Evolutionary conservation across 1,140 invertebrate species (phyloP).

Genomic region (Aphelinus atriplicis): DNA sequence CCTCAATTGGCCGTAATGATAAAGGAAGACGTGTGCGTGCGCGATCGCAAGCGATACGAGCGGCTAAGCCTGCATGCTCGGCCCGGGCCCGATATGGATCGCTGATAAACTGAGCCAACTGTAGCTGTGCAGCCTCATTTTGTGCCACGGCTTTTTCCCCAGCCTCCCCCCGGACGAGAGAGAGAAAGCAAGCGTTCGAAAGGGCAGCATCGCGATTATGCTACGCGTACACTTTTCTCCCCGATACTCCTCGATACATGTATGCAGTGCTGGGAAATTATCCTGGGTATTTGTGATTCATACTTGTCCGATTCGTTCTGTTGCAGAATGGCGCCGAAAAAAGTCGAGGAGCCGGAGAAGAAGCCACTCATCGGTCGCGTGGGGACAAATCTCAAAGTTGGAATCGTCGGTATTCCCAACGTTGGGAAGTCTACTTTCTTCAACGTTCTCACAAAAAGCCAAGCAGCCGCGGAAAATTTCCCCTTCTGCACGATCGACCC

Average conservation of each 20-base stretch:
- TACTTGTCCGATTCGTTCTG: background rate
- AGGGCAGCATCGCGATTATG: no score
- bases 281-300: no score
- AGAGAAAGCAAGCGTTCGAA: no score
- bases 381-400: slow-evolving; percentile 96
- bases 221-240: no score
- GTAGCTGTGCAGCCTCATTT: no score
- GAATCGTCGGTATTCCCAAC: slow-evolving; percentile 95
- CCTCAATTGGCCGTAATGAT: slow-evolving; percentile 48
- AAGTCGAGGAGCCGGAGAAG: slow-evolving; percentile 87
- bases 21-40: slow-evolving; percentile 27
- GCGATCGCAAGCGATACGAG: background rate
- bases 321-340: slow-evolving; percentile 90
- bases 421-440: slow-evolving; percentile 99
- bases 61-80: background rate
- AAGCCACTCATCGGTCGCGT: slow-evolving; percentile 96
- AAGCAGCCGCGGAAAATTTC: slow-evolving; percentile 97
- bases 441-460: slow-evolving; percentile 97
- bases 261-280: no score
- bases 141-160: no score
- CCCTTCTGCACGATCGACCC: slow-evolving; percentile 99
- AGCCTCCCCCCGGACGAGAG: no score
- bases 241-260: no score
- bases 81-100: slow-evolving; percentile 18
- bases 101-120: background rate